Base-by-base conservation (phyloP, 2,113 vertebrate species). In the Bostrychus sinensis region DNA sequence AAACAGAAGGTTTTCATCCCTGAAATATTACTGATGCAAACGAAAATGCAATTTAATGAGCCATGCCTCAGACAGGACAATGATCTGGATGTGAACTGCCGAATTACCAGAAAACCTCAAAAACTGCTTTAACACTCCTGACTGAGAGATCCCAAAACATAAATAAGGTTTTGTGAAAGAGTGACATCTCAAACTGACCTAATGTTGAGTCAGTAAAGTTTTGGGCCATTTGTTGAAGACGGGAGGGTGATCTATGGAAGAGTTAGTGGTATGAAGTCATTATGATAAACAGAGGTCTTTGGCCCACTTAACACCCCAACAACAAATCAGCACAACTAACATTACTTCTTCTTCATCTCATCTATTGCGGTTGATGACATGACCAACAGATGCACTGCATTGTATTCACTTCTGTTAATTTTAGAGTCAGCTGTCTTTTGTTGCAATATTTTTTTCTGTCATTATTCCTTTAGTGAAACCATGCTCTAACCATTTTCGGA, bases 261-360 rank as follows among this genome's bases (percentile, higher is more conserved):
- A 87, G 85, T n/a, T 84, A 86, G 86, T 80, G 86, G 75, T 74
- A 77, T 93, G 88, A 92, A 91, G 90, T 93, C 87, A 92, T 90
- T 88, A 73, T 79, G 83, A 82, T 71, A 87, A 91, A 91, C 88
- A 69, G 77, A 86, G 83, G 73, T 83, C 70, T 89, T 72, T 80
- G 83, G 81, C 78, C 63, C 62, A 34, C 63, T 67, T 70, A 66
- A 25, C 57, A 56, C 60, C 54, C 51, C 37, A 63, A 50, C 13
- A 26, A 50, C 51, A 8, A 63, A 51, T 75, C 77, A 84, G 70
- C 66, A 72, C 58, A 42, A 58, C 63, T 43, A 56, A 68, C 72
- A 68, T 80, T 81, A 83, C 59, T 74, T 69, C 83, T 75, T 89
- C 81, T 78, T 87, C 80, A 81, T 82, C 81, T 78, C 77, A n/a